A percentile compares a stretch with the other conserved stretches of the same genome.
phyloP scores from a whole-genome alignment of 2,113 vertebrate genomes.

The Malurus cyaneus region DNA sequence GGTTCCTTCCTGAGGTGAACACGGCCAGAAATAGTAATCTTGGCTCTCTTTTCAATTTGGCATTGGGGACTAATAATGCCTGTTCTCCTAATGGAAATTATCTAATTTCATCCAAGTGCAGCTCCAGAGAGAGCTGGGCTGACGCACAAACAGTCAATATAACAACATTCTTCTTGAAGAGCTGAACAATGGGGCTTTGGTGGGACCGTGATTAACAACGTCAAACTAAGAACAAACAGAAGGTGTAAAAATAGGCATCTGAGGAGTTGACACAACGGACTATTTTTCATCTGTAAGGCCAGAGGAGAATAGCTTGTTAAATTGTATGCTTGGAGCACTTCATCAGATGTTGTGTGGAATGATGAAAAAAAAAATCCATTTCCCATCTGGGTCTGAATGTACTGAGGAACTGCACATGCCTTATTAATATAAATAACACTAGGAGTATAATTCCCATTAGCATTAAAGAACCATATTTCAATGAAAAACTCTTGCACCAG shows the following conservation, averaged over 20 bases:
- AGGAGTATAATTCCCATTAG: constrained; percentile 38
- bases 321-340: constrained; percentile 46
- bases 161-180: constrained; percentile 87
- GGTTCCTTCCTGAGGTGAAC: constrained; percentile 97
- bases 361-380: background rate
- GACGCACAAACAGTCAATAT: constrained; percentile 86
- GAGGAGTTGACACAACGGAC: constrained; percentile 65
- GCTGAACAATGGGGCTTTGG: constrained; percentile 84
- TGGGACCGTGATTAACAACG: constrained; percentile 76
- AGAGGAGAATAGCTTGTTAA: constrained; percentile 47
- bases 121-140: constrained; percentile 80
- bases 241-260: constrained; percentile 84
- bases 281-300: constrained; percentile 71
- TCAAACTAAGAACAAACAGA: constrained; percentile 82
- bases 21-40: constrained; percentile 95
- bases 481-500: background rate
- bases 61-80: constrained; percentile 90
- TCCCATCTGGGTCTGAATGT: constrained; percentile 50
- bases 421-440: constrained; percentile 28
- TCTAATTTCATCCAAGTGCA: constrained; percentile 88
- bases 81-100: constrained; percentile 90
- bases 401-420: background rate
- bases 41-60: constrained; percentile 82
- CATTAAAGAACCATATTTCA: constrained; percentile 43
- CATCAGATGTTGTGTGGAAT: constrained; percentile 48